Evolutionary conservation across 2,888 invertebrate genomes (phyloP).

Genomic region (Tanypteryx hageni): DNA sequence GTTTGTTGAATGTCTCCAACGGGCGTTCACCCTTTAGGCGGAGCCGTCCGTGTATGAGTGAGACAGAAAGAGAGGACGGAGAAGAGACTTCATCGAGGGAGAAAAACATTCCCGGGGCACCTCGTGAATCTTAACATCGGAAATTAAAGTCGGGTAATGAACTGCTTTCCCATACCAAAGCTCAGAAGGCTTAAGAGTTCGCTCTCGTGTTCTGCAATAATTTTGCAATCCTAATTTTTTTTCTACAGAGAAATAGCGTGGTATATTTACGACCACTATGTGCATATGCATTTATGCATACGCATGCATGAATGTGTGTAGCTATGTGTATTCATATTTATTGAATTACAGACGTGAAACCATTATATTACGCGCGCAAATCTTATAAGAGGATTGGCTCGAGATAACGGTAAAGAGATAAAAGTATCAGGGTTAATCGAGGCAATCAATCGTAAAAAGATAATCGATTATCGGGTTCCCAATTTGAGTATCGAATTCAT

Average conservation of each 20-base stretch:
- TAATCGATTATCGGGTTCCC: neutral
- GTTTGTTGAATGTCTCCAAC: conserved; percentile 15
- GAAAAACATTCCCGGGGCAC: neutral
- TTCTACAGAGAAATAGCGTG: neutral
- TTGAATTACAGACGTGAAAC: too few species aligned
- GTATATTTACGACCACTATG: too few species aligned
- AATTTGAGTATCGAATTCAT: neutral
- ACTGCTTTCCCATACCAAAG: too few species aligned
- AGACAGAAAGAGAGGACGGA: neutral
- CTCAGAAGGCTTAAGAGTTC: neutral
- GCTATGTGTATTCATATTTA: too few species aligned
- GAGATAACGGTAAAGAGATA: too few species aligned
- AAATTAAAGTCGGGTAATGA: neutral
- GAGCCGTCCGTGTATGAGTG: neutral
- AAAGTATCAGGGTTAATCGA: neutral
- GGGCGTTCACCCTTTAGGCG: conserved; percentile 19
- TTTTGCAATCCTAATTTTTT: neutral
- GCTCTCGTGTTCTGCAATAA: too few species aligned
- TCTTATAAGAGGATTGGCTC: too few species aligned
- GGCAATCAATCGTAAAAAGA: neutral
- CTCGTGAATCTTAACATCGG: neutral
- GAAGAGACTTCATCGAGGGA: too few species aligned
- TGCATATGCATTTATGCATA: too few species aligned
- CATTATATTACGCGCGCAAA: too few species aligned
- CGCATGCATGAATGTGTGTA: too few species aligned